Evolutionary conservation across 1,140 invertebrate species (phyloP), one percentile per base, ranked within the genome.

Genomic region (Drosophila athabasca): DNA sequence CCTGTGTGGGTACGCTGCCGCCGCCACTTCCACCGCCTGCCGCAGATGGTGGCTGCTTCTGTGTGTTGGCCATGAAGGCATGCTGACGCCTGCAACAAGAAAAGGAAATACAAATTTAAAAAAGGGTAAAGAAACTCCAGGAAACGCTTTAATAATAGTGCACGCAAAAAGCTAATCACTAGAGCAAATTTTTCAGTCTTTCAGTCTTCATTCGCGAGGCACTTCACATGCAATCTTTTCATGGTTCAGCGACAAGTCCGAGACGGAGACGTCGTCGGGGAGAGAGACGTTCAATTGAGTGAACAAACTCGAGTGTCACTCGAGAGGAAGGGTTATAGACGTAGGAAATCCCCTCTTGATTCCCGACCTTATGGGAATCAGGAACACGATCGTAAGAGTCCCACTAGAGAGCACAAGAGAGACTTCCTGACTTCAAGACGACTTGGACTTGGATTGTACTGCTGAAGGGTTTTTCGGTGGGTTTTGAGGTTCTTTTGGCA

Each of bases 1-100:
- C 96, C 85, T 96, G 95, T 53, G 95, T 95, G 39, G 79, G 81
- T 24, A 91, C 73, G 90, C 93, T 90, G 82, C 93, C 91, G 60
- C 87, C 51, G 6, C 83, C 57, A 79, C 92, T 78, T 31, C 7
- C 19, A 88, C 58, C 19, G 74, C 48, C 41, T 77, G 68, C 31
- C 0, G 31, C 35, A 5, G 35, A 13, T 39, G 35, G 35, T 4
- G 9, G 35, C 51, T 67, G 65, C 61, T 84, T 78, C 53, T 79
- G 74, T 58, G 71, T 92, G 90, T 92, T 74, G 83, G 92, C 61
- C 92, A 92, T 84, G 60, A 92, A 79, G 87, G 92, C 90, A 90
- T 93, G 93, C 76, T 93, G 92, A 64, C 93, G 92, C 90, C 93
- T 93, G 80, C 19, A 92, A 92, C 48, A 64, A 29, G 29, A 29